Base-by-base conservation (phyloP, 1,140 invertebrate genomes). In the Lethocerus indicus region DNA sequence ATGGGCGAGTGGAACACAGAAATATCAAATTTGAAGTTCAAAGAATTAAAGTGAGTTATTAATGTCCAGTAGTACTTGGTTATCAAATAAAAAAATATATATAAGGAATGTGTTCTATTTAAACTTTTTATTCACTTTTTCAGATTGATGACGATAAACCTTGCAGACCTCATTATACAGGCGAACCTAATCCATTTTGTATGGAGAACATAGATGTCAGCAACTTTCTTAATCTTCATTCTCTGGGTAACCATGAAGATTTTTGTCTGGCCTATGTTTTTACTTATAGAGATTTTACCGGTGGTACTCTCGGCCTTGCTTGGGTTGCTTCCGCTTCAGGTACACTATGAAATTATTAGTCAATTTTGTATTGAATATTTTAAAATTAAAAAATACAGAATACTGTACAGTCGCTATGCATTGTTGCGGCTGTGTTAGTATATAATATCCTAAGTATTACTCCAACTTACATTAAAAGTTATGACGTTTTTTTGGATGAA, bases 221-320 rank as follows among this genome's bases (percentile, higher is more conserved):
- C 57, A 98, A 98, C 71, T 98, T 98, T 67, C 72, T 99, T 35
- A 99, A 98, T 70, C 73, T 97, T 20, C 94, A 98, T 65, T 98
- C 94, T 7, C 71, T 97, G 41, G 82, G 85, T 24, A 92, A 98
- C 70, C 95, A 98, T 64, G 87, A 95, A 59, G 87, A 89, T 61
- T 99, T 98, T 69, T 99, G 96, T 66, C 72, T 99, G 35, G 93
- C 95, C 9, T 99, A 98, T 64, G 89, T 98, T 25, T 97, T 98
- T 66, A 98, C 96, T 0, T 98, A 97, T 65, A 77, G 84, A 59
- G 93, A 98, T 67, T 98, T 97, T 64, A 89, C 86, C 25, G 90
- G 90, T 14, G 93, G 93, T 37, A 98, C 93, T 14, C 69, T 98
- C 55, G 93, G 96, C 13, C 67, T 99, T 27, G 95, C 96, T 6